Evolutionary conservation across 2,113 vertebrate genomes (phyloP).

Genomic region (Fregetta grallaria): DNA sequence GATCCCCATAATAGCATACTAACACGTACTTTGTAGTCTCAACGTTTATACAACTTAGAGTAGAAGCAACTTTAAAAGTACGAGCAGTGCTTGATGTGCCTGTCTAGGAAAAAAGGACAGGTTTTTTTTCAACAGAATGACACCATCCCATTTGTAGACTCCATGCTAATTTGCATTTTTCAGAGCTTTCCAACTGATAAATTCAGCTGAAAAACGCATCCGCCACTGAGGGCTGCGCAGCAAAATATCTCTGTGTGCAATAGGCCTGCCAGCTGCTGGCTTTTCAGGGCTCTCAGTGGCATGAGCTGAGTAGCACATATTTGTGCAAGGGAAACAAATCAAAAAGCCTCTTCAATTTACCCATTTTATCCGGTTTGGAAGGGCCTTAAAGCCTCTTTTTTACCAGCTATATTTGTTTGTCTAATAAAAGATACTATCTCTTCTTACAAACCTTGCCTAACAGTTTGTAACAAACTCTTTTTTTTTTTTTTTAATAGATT

Average conservation of each 20-base stretch:
- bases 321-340: neutral
- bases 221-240: neutral
- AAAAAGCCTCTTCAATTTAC: neutral
- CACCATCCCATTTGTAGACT: neutral
- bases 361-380: neutral
- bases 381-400: neutral
- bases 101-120: neutral
- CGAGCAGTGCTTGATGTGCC: neutral
- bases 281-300: neutral
- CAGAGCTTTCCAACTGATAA: neutral
- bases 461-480: neutral
- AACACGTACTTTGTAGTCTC: neutral
- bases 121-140: neutral
- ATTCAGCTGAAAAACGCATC: neutral
- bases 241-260: neutral
- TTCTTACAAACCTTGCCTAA: neutral
- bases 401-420: neutral
- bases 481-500: neutral
- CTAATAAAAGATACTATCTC: neutral
- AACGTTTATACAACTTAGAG: neutral
- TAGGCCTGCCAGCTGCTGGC: constrained; percentile 2
- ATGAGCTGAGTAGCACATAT: neutral
- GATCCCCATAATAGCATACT: neutral
- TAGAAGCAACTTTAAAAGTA: neutral
- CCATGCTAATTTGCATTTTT: neutral